A percentile compares a stretch with the other conserved stretches of the same genome.
Conservation (phyloP, 2,113 vertebrate genomes). For the Oreochromis aureus region DNA sequence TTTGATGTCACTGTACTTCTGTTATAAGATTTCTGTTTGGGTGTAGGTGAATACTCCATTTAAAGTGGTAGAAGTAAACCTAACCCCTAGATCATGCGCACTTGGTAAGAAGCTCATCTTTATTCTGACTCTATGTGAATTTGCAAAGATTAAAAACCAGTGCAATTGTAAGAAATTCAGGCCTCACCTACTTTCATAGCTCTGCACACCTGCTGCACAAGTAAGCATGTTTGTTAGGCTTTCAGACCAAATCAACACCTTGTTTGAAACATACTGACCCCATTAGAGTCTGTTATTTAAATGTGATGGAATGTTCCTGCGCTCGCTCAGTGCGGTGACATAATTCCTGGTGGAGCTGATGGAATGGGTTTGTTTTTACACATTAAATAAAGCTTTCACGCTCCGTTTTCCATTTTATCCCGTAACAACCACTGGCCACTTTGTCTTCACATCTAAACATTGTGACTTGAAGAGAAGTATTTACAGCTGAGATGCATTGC, state of each 20-base stretch:
- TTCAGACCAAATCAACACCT: background rate
- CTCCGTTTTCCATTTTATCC: slow-evolving; percentile 1
- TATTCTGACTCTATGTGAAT: background rate
- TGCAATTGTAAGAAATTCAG: background rate
- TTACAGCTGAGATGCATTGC: background rate
- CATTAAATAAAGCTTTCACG: background rate
- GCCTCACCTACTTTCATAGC: background rate
- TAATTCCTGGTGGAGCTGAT: background rate
- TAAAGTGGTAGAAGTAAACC: background rate
- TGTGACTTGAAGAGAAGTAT: background rate
- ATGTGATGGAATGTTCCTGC: background rate
- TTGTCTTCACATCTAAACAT: slow-evolving; percentile 18
- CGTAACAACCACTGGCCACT: background rate
- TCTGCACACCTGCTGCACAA: background rate
- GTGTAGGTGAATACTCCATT: background rate
- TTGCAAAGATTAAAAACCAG: background rate
- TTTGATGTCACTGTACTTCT: background rate
- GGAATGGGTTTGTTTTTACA: background rate
- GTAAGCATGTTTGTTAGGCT: background rate
- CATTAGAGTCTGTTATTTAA: background rate
- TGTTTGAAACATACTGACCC: background rate
- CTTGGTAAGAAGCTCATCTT: background rate
- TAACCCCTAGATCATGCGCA: background rate
- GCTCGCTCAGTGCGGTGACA: background rate
- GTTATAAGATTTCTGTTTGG: background rate